Evolutionary conservation across 2,113 vertebrate genomes (phyloP), one percentile per base, ranked within the genome.

Genomic region (Limnothrissa miodon): DNA sequence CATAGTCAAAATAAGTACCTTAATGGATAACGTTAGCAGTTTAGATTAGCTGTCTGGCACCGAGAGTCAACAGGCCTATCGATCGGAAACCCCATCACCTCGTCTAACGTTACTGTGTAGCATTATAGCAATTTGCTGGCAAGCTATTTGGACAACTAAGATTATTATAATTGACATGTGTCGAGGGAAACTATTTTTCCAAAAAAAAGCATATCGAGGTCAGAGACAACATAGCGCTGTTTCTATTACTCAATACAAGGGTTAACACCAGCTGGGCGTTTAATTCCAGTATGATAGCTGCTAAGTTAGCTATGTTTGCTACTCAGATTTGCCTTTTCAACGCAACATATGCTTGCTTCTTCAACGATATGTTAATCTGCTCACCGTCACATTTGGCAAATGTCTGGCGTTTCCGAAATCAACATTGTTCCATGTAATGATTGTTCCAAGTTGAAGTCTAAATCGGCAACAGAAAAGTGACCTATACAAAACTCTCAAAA

Each of bases 311-410:
- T 74, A 74, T 15, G 15, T 48, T 48, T 48, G 66, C 66, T 74
- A 74, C 11, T 7, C 1, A 23, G 66, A 33, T 36, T 74, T 74
- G 66, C 66, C 15, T 17, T 36, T 74, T 74, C 66, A 74, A 62
- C 59, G 59, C 25, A 36, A 74, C 66, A 74, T 74, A 74, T 74
- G 66, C 66, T 74, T 74, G 25, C 13, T 74, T 33, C 6, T 70
- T 74, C 36, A 17, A 17, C 29, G 66, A 74, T 74, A 74, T 36
- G 66, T 81, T 62, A 45, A 74, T 74, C 33, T 74, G 29, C 25
- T 44, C 82, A 94, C 93, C 92, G 83, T 79, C n/a, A 83, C 88
- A 92, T 92, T 78, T 81, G 89, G 88, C 46, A 46, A 19, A 10
- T 39, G 39, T 51, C 74, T 80, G 45, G 15, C 17, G 44, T 80